Conservation (phyloP, 2,888 invertebrate species). For the Ectropis crepuscularia region DNA sequence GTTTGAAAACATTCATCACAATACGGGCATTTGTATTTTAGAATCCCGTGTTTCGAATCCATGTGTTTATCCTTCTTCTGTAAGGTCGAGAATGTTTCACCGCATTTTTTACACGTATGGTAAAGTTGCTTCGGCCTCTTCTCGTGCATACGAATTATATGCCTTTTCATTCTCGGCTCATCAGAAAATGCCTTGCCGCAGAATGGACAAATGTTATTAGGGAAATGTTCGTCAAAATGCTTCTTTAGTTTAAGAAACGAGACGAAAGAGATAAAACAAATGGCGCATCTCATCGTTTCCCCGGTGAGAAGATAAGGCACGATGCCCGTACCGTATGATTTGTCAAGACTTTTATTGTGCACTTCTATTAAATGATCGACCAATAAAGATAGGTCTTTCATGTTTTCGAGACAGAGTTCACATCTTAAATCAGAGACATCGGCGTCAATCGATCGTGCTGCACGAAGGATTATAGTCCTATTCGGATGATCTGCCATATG, state of each 20-base stretch:
- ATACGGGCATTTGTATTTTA: conserved; percentile 46
- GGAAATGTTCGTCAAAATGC: conserved; percentile 74
- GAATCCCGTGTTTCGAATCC: conserved; percentile 55
- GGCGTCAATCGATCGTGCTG: conserved; percentile 53
- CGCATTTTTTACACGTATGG: conserved; percentile 66
- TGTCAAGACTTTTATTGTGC: conserved; percentile 61
- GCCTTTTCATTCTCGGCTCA: conserved; percentile 61
- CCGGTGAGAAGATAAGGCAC: conserved; percentile 61
- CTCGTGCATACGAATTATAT: conserved; percentile 57
- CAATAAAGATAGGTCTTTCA: conserved; percentile 56
- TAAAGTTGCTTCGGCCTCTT: conserved; percentile 20
- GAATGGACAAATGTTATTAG: conserved; percentile 69
- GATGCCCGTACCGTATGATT: conserved; percentile 60
- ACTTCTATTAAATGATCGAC: conserved; percentile 58
- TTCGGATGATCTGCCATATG: conserved; percentile 60
- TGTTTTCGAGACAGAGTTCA: conserved; percentile 55
- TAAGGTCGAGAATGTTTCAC: conserved; percentile 57
- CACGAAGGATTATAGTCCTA: conserved; percentile 47
- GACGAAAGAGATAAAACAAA: conserved; percentile 63
- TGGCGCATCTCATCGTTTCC: conserved; percentile 59
- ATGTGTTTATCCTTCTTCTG: conserved; percentile 61
- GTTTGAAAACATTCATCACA: conserved; percentile 55
- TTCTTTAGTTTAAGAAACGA: conserved; percentile 69
- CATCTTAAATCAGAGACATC: conserved; percentile 66
- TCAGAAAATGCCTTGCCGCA: conserved; percentile 74